phyloP scores from a whole-genome alignment of 2,797 vertebrate species.

The Platyrinchus mystaceus region DNA sequence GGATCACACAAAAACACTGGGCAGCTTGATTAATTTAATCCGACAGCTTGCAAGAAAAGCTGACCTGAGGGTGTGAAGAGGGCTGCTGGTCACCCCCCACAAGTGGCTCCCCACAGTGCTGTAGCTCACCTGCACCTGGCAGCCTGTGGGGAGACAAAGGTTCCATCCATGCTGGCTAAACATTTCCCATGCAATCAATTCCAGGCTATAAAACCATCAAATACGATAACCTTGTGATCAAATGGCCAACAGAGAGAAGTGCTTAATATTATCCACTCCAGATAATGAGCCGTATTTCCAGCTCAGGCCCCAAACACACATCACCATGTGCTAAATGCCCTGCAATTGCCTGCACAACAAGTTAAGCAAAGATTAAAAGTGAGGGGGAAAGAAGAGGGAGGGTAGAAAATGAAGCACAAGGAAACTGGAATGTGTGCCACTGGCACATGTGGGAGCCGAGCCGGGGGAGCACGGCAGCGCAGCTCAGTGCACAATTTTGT shows the following conservation, averaged over 20 bases:
- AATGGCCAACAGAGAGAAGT: conserved; percentile 57
- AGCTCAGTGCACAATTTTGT: neutral
- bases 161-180: neutral
- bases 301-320: conserved; percentile 42
- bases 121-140: neutral
- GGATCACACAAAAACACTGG: neutral
- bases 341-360: conserved; percentile 16
- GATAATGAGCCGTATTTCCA: conserved; percentile 54
- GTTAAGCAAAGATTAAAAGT: conserved; percentile 48
- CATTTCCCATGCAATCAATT: conserved; percentile 56
- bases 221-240: conserved; percentile 55
- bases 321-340: conserved; percentile 5
- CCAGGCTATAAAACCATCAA: conserved; percentile 39
- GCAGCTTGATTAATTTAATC: neutral
- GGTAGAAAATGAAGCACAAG: neutral
- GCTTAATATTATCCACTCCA: conserved; percentile 59
- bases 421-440: neutral
- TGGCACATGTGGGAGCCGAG: fast-evolving
- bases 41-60: neutral
- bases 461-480: neutral
- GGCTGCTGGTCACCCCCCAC: neutral
- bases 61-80: neutral
- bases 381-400: neutral
- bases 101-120: neutral
- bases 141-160: neutral